Evolutionary conservation across 1,140 invertebrate genomes (phyloP), one percentile per base, ranked within the genome.

Genomic region (Ditylenchus dipsaci): DNA sequence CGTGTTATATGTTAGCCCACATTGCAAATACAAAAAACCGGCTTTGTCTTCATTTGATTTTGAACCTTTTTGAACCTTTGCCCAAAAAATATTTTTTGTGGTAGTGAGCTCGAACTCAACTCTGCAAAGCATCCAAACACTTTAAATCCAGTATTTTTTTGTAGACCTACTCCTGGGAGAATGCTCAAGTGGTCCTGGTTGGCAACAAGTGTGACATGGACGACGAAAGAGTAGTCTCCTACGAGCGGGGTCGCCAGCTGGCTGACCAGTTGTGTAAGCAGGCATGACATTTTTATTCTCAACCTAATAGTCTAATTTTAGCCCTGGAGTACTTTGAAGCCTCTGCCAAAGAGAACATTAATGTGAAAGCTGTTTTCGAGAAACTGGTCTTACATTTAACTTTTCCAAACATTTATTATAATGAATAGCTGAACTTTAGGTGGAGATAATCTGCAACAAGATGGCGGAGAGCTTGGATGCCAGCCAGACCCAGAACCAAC

Each of bases 181-280:
- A 98, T 84, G 96, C 96, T 75, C 96, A 99, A 87, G 95, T 99
- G n/a, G 95, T 98, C 76, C 86, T 98, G 71, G 95, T 95, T n/a
- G 95, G 95, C 21, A 99, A 99, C 86, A 99, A 99, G 86, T 89
- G 95, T 85, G 96, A 99, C 83, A 95, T 99, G 92, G 95, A 98
- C 82, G 94, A 98, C 79, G 95, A 98, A 82, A 88, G 95, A 68
- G 95, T 98, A 1, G 95, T 99, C 72, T 95, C 92, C 74, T 91
- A 89, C 75, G 95, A 99, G 78, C 87, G 95, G 74, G 96, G 96
- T 38, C 92, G 93, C 83, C 93, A 97, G 83, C 85, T 99, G 58
- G 95, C 96, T 27, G 95, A 98, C 73, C 94, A 97, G 81, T 87
- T 99, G 71, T 93, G 86, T 86, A 80, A 67, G 65, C 33, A 38